Evolutionary conservation across 64 coral and sea anemone genomes (phyloP).

Genomic region (Stylophora pistillata): DNA sequence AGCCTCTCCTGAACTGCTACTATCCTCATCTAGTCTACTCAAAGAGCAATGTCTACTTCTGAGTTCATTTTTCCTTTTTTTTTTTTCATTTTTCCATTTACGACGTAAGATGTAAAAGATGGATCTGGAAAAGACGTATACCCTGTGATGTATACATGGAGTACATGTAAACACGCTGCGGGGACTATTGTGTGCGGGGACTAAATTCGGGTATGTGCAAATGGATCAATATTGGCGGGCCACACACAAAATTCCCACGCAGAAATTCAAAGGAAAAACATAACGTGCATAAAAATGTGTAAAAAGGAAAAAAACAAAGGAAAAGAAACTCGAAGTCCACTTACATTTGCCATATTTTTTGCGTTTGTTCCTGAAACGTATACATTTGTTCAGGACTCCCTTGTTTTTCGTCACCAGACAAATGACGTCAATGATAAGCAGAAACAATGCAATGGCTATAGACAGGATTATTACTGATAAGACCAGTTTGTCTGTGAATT

Average conservation of each 20-base stretch:
- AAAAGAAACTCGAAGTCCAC: not conserved
- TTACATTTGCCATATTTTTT: conserved; percentile 12
- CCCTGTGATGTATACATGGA: conserved; percentile 4
- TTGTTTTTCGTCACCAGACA: conserved; percentile 6
- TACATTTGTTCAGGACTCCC: not conserved
- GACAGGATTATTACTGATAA: not conserved
- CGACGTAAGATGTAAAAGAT: conserved; percentile 18
- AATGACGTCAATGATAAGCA: not conserved
- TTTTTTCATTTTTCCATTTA: not conserved
- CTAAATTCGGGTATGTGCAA: too few species aligned
- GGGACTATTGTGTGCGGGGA: conserved; percentile 31
- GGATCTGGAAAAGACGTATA: conserved; percentile 1
- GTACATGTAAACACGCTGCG: conserved; percentile 4
- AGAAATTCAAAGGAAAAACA: too few species aligned
- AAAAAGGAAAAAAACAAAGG: too few species aligned
- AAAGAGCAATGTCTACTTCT: too few species aligned
- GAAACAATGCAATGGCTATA: not conserved
- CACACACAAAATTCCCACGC: too few species aligned
- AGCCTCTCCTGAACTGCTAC: too few species aligned
- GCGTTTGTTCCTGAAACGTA: not conserved
- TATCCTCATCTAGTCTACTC: too few species aligned
- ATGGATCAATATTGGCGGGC: too few species aligned
- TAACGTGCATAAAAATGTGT: too few species aligned
- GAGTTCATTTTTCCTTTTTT: too few species aligned
- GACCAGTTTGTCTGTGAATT: not conserved